Percentiles rank a stretch among this genome's conserved stretches.
Evolutionary conservation across 2,113 vertebrate species (phyloP).

Genomic region (Albula goreensis): DNA sequence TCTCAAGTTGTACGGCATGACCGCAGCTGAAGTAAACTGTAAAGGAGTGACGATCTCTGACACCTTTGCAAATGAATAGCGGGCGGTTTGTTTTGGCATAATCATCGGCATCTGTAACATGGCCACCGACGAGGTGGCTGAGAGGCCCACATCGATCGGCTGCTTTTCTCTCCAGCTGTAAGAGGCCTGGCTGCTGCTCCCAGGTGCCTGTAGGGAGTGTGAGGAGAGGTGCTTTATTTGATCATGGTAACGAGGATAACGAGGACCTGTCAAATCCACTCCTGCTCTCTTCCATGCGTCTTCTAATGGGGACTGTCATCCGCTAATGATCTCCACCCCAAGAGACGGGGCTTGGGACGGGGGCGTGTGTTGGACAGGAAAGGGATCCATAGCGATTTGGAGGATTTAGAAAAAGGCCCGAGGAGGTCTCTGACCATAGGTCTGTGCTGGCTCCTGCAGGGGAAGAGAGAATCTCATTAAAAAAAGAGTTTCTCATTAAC

Average conservation of each 20-base stretch:
- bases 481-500: conserved; percentile 37
- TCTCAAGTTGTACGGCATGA: background rate
- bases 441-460: conserved; percentile 21
- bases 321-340: conserved; percentile 50
- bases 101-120: background rate
- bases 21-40: background rate
- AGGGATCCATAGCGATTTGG: conserved; percentile 52
- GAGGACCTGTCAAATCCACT: conserved; percentile 48
- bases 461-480: conserved; percentile 29
- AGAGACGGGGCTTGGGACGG: conserved; percentile 32
- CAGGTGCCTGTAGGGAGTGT: background rate
- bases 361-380: conserved; percentile 25
- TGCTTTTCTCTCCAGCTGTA: background rate
- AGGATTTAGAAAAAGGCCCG: conserved; percentile 38
- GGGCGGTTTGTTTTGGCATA: background rate
- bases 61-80: background rate
- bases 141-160: background rate
- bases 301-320: conserved; percentile 56
- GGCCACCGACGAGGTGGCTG: background rate
- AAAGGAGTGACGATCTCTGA: background rate
- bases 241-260: conserved; percentile 40
- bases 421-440: conserved; percentile 36
- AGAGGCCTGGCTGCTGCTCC: background rate
- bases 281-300: conserved; percentile 28
- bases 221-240: conserved; percentile 27